Conservation (phyloP, 2,797 vertebrate genomes). For the Chlorospingus flavigularis region DNA sequence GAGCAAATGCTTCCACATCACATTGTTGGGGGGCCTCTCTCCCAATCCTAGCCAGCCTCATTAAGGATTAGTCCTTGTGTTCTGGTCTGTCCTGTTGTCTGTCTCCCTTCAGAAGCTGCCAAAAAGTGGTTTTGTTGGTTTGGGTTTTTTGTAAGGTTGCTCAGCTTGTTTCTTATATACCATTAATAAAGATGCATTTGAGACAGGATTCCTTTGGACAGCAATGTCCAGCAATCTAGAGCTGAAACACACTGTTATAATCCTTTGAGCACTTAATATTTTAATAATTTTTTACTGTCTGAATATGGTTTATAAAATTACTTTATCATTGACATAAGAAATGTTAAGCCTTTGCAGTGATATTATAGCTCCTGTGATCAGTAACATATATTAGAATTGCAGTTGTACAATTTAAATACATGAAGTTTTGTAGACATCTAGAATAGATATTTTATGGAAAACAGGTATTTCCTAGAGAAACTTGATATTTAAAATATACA, state of each 20-base stretch:
- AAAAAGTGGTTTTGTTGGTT: background rate
- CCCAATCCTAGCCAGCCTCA: rapidly evolving
- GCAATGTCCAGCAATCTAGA: background rate
- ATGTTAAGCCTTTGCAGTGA: background rate
- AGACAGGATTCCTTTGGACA: background rate
- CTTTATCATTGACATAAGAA: background rate
- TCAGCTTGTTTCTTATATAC: background rate
- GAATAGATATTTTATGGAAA: background rate
- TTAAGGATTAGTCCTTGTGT: background rate
- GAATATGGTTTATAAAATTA: background rate
- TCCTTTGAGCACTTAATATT: background rate
- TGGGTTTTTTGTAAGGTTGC: background rate
- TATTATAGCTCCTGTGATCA: background rate
- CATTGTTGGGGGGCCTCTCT: rapidly evolving
- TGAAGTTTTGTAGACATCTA: background rate
- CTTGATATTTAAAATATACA: background rate
- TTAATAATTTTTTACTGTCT: background rate
- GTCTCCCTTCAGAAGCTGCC: background rate
- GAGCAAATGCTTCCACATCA: background rate
- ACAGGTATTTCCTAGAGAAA: background rate
- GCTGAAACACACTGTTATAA: background rate
- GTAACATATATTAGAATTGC: background rate
- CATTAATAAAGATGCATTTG: background rate
- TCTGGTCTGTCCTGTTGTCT: background rate
- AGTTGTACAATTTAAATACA: background rate